phyloP scores from a whole-genome alignment of 1,140 invertebrate genomes.

The Macrosteles quadrilineatus region DNA sequence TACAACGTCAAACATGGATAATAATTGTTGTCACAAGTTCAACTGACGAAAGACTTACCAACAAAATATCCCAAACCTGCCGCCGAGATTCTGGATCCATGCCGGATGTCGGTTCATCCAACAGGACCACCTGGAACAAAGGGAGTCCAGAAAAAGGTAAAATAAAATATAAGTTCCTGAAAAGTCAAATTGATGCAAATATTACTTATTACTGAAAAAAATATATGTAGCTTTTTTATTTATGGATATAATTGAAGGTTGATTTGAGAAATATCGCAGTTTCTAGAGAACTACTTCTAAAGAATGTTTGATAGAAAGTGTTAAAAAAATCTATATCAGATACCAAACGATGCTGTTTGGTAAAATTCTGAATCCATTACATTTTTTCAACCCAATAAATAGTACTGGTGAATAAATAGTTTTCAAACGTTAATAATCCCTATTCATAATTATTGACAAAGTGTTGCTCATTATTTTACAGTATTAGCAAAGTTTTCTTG shows the following conservation, averaged over 20 bases:
- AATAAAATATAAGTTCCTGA: neutral
- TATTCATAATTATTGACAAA: too few relatives aligned
- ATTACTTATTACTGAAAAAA: neutral
- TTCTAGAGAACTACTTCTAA: neutral
- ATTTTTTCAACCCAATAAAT: too few relatives aligned
- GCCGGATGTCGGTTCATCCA: constrained; percentile 93
- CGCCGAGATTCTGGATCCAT: constrained; percentile 92
- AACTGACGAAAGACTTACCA: constrained; percentile 51
- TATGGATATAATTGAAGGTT: neutral
- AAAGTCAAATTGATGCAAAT: neutral
- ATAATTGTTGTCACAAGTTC: too few relatives aligned
- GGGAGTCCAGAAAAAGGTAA: neutral
- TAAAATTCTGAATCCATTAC: too few relatives aligned
- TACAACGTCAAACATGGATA: too few relatives aligned
- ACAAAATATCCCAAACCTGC: constrained; percentile 84
- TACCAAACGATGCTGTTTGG: too few relatives aligned
- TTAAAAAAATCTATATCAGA: too few relatives aligned
- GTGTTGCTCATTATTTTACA: too few relatives aligned
- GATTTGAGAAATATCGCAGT: neutral
- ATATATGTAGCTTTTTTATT: neutral
- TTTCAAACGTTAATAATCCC: too few relatives aligned
- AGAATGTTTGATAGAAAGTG: neutral
- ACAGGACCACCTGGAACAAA: constrained; percentile 59
- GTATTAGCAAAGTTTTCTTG: too few relatives aligned
- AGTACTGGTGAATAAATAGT: too few relatives aligned